Conservation (phyloP, 2,888 invertebrate species). For the Athalia cordata region DNA sequence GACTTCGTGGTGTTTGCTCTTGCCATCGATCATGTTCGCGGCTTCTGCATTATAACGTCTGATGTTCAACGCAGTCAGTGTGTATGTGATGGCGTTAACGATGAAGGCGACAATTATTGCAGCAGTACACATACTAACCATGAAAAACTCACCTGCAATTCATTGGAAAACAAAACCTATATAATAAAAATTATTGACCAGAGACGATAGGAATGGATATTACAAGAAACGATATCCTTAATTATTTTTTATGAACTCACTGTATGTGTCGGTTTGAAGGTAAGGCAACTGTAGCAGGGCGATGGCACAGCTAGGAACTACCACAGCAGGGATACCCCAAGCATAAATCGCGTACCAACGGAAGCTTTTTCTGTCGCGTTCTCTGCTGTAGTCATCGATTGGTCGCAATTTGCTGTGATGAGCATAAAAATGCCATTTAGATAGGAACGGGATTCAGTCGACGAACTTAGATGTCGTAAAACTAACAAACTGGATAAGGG, state of each 20-base stretch:
- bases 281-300: no score
- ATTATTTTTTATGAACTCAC: no score
- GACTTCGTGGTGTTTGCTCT: background rate
- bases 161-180: no score
- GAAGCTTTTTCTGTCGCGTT: background rate
- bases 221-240: no score
- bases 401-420: background rate
- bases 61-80: background rate
- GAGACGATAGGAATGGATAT: no score
- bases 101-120: no score
- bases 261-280: no score
- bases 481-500: background rate
- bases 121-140: no score
- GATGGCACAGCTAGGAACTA: background rate
- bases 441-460: background rate
- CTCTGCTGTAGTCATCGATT: background rate
- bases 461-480: background rate
- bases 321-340: background rate
- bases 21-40: background rate
- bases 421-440: no score
- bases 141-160: no score
- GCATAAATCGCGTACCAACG: constrained; percentile 2
- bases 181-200: no score
- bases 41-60: background rate
- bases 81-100: background rate